Conservation (phyloP, 2,797 vertebrate species). For the Amazonetta brasiliensis region DNA sequence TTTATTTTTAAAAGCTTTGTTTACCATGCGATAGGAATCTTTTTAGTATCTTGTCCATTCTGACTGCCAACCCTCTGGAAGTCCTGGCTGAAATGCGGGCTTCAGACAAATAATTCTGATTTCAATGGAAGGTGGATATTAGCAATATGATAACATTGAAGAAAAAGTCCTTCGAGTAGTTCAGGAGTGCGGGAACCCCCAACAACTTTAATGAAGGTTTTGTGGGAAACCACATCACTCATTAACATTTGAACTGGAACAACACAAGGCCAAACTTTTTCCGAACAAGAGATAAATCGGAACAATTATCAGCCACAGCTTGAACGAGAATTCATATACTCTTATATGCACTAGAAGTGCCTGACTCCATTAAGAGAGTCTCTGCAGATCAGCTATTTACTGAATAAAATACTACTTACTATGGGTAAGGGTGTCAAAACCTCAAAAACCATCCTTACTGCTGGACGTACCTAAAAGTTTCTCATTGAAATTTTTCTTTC, state of each 20-base stretch:
- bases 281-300: neutral
- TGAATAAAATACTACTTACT: neutral
- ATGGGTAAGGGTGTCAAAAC: neutral
- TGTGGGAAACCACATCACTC: conserved; percentile 1
- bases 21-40: neutral
- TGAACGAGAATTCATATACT: neutral
- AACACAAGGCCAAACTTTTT: neutral
- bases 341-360: neutral
- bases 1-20: neutral
- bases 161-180: neutral
- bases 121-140: neutral
- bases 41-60: neutral
- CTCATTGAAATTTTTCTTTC: neutral
- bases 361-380: neutral
- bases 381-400: neutral
- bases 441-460: neutral
- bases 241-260: neutral
- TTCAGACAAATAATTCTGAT: neutral
- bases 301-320: neutral
- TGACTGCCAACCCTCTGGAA: neutral
- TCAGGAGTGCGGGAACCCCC: neutral
- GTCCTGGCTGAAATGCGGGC: neutral
- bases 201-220: neutral
- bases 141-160: neutral
- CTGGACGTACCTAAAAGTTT: neutral